Evolutionary conservation across 2,113 vertebrate genomes (phyloP).

Genomic region (Mormyrus lacerda): DNA sequence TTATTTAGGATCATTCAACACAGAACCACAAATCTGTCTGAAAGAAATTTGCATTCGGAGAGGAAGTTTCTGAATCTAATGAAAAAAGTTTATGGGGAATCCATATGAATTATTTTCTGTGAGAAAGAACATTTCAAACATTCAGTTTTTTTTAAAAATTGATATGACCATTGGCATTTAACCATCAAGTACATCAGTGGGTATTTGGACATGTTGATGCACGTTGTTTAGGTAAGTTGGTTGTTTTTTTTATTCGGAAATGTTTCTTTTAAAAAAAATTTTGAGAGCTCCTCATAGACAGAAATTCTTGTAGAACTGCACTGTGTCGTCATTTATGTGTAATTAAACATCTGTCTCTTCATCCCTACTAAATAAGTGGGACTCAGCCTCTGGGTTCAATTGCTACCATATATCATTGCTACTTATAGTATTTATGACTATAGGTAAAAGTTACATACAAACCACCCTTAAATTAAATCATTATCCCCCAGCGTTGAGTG

Average conservation of each 20-base stretch:
- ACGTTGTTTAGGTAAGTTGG: neutral
- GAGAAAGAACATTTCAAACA: neutral
- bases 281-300: neutral
- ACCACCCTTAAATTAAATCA: neutral
- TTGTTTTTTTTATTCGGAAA: neutral
- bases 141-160: neutral
- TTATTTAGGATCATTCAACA: neutral
- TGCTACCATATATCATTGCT: neutral
- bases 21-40: constrained; percentile 6
- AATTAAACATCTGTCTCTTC: neutral
- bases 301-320: neutral
- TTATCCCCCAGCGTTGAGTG: neutral
- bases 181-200: neutral
- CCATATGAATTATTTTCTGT: neutral
- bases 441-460: neutral
- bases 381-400: neutral
- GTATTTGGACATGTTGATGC: neutral
- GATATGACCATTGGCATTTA: neutral
- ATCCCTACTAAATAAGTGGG: neutral
- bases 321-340: neutral
- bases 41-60: neutral
- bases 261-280: neutral
- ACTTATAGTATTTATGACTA: neutral
- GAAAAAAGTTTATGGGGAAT: neutral
- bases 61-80: neutral